Evolutionary conservation across 2,797 vertebrate genomes (phyloP).

Genomic region (Nyctibius grandis): DNA sequence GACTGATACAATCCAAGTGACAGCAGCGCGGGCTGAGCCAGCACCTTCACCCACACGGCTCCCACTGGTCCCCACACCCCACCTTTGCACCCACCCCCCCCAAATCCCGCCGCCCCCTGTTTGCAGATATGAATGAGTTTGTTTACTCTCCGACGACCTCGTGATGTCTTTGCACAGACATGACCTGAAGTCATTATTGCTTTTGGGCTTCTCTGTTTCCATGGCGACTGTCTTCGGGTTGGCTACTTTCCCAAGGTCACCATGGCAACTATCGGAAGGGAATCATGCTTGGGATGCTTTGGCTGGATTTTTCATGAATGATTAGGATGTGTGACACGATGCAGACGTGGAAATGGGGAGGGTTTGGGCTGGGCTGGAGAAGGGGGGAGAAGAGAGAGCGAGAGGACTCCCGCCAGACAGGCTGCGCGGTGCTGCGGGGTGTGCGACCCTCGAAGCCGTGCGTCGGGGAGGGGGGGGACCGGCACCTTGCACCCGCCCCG

Average conservation of each 20-base stretch:
- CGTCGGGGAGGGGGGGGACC: not conserved
- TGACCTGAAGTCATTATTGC: conserved; percentile 74
- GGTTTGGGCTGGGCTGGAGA: conserved; percentile 38
- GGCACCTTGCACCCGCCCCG: not conserved
- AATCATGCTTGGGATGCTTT: conserved; percentile 80
- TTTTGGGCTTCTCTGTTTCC: conserved; percentile 80
- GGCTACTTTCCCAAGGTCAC: conserved; percentile 80
- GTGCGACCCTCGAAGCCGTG: conserved; percentile 15
- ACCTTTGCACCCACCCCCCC: not conserved
- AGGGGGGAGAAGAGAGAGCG: not conserved
- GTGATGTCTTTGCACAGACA: conserved; percentile 62
- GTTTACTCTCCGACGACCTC: conserved; percentile 63
- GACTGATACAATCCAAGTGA: conserved; percentile 4
- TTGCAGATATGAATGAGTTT: conserved; percentile 45
- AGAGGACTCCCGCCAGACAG: conserved; percentile 56
- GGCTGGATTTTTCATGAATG: conserved; percentile 79
- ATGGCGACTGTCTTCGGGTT: conserved; percentile 75
- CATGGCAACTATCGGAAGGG: conserved; percentile 81
- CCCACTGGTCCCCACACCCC: not conserved
- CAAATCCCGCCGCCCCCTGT: not conserved
- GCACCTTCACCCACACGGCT: not conserved
- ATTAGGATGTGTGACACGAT: conserved; percentile 80
- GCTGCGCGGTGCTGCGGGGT: not conserved
- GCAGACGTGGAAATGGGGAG: conserved; percentile 66
- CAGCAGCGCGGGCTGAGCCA: conserved; percentile 4